Evolutionary conservation across 2,797 vertebrate genomes (phyloP).

Genomic region (Falco rusticolus): DNA sequence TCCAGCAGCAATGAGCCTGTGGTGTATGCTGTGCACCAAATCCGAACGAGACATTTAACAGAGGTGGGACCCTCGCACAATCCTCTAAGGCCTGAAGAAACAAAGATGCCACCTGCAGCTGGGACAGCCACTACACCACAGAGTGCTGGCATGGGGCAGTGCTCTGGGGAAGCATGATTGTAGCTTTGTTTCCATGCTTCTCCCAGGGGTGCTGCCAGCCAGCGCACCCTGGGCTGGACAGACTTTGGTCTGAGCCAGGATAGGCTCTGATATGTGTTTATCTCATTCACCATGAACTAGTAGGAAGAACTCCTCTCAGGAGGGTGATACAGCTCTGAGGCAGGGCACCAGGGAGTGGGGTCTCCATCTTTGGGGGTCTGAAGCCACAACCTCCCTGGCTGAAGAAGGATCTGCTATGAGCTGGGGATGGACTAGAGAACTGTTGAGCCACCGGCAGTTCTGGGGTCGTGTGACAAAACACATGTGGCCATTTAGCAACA

Average conservation of each 20-base stretch:
- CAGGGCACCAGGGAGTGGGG: background rate
- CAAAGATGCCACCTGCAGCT: background rate
- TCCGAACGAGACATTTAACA: background rate
- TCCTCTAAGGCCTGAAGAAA: background rate
- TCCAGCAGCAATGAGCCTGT: background rate
- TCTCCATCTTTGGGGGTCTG: background rate
- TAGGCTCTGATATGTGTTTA: background rate
- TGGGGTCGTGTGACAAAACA: background rate
- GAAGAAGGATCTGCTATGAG: background rate
- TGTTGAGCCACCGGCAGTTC: rapidly evolving
- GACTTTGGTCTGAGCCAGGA: background rate
- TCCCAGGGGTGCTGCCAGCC: background rate
- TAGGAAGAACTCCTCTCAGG: background rate
- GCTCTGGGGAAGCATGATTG: background rate
- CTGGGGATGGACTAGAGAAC: background rate
- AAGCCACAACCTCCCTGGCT: background rate
- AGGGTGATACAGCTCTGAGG: background rate
- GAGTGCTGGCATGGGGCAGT: rapidly evolving
- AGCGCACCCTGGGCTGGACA: background rate
- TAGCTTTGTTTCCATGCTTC: background rate
- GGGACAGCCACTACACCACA: background rate
- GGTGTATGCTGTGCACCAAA: background rate
- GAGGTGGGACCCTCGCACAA: background rate
- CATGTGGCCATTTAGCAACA: rapidly evolving
- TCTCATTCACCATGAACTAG: background rate